Base-by-base conservation (phyloP, 2,113 vertebrate genomes). In the Psettodes erumei region DNA sequence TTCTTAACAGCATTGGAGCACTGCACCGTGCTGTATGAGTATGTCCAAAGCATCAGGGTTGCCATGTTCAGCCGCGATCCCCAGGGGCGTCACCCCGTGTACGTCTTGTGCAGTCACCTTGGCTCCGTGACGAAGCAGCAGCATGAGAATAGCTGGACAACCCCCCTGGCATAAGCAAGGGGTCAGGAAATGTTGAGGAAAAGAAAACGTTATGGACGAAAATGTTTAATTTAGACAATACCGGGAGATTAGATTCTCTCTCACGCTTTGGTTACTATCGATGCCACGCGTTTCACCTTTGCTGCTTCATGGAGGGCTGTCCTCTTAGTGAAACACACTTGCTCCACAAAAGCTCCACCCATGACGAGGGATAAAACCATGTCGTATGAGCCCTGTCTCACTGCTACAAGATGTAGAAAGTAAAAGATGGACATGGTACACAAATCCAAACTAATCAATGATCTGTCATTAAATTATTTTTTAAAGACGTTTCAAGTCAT, bases 241-340 rank as follows among this genome's bases (percentile, higher is more conserved):
- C n/a, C n/a, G n/a, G n/a, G n/a, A n/a, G n/a, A n/a, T n/a, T n/a
- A n/a, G n/a, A n/a, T n/a, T n/a, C n/a, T n/a, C n/a, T n/a, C n/a
- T n/a, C n/a, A n/a, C n/a, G n/a, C n/a, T n/a, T n/a, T n/a, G n/a
- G n/a, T n/a, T 2, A 4, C 4, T 23, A 2, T 33, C 6, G 11
- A 1, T 12, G 16, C 8, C 0, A 0, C 1, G 2, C 15, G 23
- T 15, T 38, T 83, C 60, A 92, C 94, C 84, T 95, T 96, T 23
- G 95, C 95, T 16, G 96, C 96, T 91, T 97, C 96, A 1, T 97
- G 96, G 58, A 93, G 92, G 28, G 95, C 94, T 0, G 94, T 96
- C 95, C 95, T 96, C 33, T 87, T 93, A 42, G 89, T 95, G 51
- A 90, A 79, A 6, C 95, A 96, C 0, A 95, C 93, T 82, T 96